Evolutionary conservation across 1,140 invertebrate genomes (phyloP), one percentile per base, ranked within the genome.

Genomic region (Amyelois transitella): DNA sequence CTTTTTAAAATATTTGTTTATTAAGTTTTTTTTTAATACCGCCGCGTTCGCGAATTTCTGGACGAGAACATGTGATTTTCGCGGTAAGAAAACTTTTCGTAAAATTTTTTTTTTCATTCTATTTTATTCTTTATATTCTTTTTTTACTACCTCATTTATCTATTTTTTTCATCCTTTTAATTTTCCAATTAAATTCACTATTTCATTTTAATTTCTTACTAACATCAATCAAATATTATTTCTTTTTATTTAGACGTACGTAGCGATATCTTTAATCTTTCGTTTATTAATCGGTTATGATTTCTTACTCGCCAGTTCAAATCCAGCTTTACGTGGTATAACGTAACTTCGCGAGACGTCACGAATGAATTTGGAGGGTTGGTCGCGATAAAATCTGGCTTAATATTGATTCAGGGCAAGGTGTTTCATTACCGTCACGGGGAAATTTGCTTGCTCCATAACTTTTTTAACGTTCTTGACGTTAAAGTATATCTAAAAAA

Each of bases 371-470:
- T 64, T 63, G 45, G 58, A 45, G 55, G 50, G 50, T 10, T 48
- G 20, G 12, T 32, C 21, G 53, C 58, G 64, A 66, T 66, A 64
- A 69, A 69, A 66, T 69, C 66, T 45, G 52, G 28, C 21, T 55
- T 59, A 22, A 55, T 66, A 63, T 69, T 66, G 64, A 69, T 69
- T 66, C 53, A 53, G 55, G 55, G 48, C 60, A 63, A 61, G 60
- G 66, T 67, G 53, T 59, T 67, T 66, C 53, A 62, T 69, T 66
- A 69, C 55, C 43, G 47, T 45, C 20, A 56, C 24, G 18, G 22
- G 20, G 14, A n/a, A 38, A 38, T 38, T 38, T 14, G 32, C 0
- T 6, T 12, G 32, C 32, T 38, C 32, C 32, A 38, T 38, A 38
- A 32, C n/a, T 38, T 38, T 38, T n/a, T 38, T 38, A 38, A 14